phyloP scores from a whole-genome alignment of 2,888 invertebrate genomes.

The Bellardia pandia region DNA sequence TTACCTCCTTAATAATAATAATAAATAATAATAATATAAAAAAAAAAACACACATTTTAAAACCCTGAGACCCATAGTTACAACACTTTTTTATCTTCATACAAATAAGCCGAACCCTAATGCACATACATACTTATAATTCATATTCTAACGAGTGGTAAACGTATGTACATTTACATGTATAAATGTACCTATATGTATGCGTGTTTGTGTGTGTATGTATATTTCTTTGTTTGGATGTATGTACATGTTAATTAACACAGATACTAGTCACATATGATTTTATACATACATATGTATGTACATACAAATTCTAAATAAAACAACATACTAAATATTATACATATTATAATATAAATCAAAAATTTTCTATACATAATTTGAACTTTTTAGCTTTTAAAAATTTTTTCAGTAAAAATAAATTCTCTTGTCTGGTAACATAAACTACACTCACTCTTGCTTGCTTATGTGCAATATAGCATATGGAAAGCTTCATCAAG shows the following conservation, averaged over 20 bases:
- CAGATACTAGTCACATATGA: constrained; percentile 5
- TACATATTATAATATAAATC: constrained; percentile 54
- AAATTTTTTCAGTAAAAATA: constrained; percentile 55
- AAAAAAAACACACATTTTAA: too few species aligned
- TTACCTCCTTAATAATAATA: too few species aligned
- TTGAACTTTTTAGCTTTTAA: constrained; percentile 71
- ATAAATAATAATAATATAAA: too few species aligned
- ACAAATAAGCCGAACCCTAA: neutral
- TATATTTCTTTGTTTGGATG: neutral
- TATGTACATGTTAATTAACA: neutral
- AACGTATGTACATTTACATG: too few species aligned
- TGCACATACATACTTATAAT: too few species aligned
- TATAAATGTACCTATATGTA: neutral
- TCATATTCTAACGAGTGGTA: neutral
- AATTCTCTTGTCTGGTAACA: constrained; percentile 51
- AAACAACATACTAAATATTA: constrained; percentile 35
- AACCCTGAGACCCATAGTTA: too few species aligned
- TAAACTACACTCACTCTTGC: constrained; percentile 20
- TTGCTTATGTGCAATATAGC: neutral
- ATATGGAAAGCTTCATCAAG: neutral
- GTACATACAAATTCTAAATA: constrained; percentile 9
- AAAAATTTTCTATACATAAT: constrained; percentile 68
- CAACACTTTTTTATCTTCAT: neutral
- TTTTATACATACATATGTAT: constrained; percentile 10
- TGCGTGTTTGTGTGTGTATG: neutral